Evolutionary conservation across 2,888 invertebrate species (phyloP), one percentile per base, ranked within the genome.

Genomic region (Mythimna albipuncta): DNA sequence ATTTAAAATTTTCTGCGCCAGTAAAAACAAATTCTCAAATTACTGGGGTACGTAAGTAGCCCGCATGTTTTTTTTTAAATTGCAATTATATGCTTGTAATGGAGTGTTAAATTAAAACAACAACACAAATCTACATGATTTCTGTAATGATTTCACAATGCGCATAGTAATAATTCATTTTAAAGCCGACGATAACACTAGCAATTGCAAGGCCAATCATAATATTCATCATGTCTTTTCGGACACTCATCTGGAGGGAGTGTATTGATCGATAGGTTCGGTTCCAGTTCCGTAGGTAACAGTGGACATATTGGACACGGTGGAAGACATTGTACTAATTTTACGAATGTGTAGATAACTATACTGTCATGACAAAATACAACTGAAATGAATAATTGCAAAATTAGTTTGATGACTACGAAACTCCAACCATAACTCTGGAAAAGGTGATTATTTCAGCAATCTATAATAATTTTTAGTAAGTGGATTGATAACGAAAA

Each of bases 331-430:
- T 69, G 13, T 13, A 71, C 0, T 62, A 85, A n/a, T n/a, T 44
- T 63, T 68, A 65, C 62, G 16, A 61, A 85, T n/a, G 72, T 69
- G 13, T 57, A 41, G n/a, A 77, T 64, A 9, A 84, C 69, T 57
- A 82, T 68, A 32, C 79, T 26, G 16, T 84, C 83, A 26, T 84
- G 85, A 69, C 77, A 85, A 52, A 85, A 19, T 11, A 80, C 85
- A 65, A 69, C 83, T 84, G 75, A 21, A 84, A 83, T 16, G 9
- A 62, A 63, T 10, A 50, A 59, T 11, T 7, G 1, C 6, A 41
- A 19, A 10, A 50, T 71, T 64, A 78, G 21, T 69, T 32, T 19
- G 10, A 13, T 47, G 19, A 47, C 47, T 47, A 16, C 16, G 47
- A 47, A 47, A 47, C 47, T 16, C 1, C 7, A 13, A 6, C 38